phyloP scores from a whole-genome alignment of 2,113 vertebrate species.

The Poeciliopsis retropinna region DNA sequence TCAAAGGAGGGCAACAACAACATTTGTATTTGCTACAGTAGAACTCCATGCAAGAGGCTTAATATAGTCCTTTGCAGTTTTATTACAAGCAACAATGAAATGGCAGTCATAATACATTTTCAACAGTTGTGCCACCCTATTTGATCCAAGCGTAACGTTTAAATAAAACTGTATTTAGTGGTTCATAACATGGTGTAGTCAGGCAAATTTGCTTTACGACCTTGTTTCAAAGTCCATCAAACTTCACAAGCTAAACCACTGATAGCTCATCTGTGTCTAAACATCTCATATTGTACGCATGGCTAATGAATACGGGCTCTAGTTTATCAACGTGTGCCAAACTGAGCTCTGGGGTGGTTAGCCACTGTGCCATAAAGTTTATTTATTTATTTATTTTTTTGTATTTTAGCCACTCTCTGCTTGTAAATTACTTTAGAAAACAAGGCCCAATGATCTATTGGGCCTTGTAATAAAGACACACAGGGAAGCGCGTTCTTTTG shows the following conservation, averaged over 20 bases:
- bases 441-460: not conserved
- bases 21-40: too few species aligned
- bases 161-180: not conserved
- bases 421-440: not conserved
- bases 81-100: too few species aligned
- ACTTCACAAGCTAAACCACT: not conserved
- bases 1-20: too few species aligned
- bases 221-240: not conserved
- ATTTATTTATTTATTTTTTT: not conserved
- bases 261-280: not conserved
- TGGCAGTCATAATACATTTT: too few species aligned
- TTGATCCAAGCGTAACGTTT: not conserved
- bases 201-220: not conserved
- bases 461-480: not conserved
- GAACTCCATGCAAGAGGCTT: too few species aligned
- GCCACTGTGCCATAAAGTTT: too few species aligned
- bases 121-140: too few species aligned
- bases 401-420: not conserved
- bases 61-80: too few species aligned
- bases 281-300: not conserved
- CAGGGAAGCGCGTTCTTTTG: not conserved
- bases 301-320: not conserved
- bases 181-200: not conserved
- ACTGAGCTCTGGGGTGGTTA: not conserved
- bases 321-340: not conserved